Evolutionary conservation across 2,113 vertebrate genomes (phyloP).

Genomic region (Tyrannus savana): DNA sequence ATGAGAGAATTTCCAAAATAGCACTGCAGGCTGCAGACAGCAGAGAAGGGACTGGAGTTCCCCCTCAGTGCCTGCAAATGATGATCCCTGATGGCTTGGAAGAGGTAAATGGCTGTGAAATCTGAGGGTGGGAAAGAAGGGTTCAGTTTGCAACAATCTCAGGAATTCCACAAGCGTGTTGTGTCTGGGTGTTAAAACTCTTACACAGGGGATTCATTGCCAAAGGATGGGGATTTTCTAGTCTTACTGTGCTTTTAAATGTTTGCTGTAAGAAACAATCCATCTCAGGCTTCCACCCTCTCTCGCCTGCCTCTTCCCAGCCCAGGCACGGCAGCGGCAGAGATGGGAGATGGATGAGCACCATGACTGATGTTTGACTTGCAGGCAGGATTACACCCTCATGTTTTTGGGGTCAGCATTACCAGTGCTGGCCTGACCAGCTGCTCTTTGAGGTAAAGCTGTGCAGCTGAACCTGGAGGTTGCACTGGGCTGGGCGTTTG

Average conservation of each 20-base stretch:
- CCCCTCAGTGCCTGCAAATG: background rate
- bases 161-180: background rate
- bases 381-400: background rate
- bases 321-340: background rate
- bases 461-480: background rate
- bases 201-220: background rate
- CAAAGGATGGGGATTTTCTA: background rate
- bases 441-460: background rate
- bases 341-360: background rate
- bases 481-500: background rate
- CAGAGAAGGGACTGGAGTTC: background rate
- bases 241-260: background rate
- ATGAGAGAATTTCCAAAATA: constrained; percentile 53
- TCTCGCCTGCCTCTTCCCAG: background rate
- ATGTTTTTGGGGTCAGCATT: background rate
- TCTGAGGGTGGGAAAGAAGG: background rate
- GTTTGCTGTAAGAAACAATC: background rate
- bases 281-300: background rate
- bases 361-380: background rate
- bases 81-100: background rate
- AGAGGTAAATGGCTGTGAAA: background rate
- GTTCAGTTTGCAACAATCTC: background rate
- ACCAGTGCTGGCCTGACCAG: background rate
- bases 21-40: background rate
- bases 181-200: background rate